Conservation (phyloP, 2,113 vertebrate species). For the Elanoides forficatus region DNA sequence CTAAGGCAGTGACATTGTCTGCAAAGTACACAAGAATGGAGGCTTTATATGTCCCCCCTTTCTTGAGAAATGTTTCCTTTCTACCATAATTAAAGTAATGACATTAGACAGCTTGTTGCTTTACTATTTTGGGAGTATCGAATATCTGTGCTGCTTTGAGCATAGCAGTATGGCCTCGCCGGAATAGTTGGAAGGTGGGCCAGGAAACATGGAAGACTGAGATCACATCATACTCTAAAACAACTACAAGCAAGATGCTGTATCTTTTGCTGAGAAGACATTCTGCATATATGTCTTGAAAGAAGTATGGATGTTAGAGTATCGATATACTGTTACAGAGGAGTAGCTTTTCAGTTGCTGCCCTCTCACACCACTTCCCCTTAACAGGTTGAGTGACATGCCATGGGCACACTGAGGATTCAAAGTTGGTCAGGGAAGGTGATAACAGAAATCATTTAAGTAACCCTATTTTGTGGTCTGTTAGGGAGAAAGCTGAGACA, state of each 20-base stretch:
- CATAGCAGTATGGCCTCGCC: neutral
- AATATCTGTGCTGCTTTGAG: neutral
- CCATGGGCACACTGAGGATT: neutral
- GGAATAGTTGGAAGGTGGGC: neutral
- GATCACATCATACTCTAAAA: neutral
- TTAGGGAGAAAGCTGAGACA: neutral
- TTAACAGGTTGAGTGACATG: neutral
- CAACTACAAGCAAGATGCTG: neutral
- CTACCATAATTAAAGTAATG: neutral
- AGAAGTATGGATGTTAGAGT: neutral
- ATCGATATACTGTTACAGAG: neutral
- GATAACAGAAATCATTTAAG: neutral
- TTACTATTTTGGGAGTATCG: neutral
- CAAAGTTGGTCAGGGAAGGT: neutral
- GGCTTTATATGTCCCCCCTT: neutral
- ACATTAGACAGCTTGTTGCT: neutral
- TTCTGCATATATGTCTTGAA: neutral
- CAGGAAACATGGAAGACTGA: neutral
- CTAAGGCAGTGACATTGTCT: neutral
- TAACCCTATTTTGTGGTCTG: neutral
- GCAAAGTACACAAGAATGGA: neutral
- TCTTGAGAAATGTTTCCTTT: neutral
- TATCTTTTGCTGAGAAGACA: neutral
- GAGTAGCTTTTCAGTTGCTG: neutral
- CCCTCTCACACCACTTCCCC: neutral